Conservation (phyloP, 2,888 invertebrate genomes). For the Subacronicta megacephala region DNA sequence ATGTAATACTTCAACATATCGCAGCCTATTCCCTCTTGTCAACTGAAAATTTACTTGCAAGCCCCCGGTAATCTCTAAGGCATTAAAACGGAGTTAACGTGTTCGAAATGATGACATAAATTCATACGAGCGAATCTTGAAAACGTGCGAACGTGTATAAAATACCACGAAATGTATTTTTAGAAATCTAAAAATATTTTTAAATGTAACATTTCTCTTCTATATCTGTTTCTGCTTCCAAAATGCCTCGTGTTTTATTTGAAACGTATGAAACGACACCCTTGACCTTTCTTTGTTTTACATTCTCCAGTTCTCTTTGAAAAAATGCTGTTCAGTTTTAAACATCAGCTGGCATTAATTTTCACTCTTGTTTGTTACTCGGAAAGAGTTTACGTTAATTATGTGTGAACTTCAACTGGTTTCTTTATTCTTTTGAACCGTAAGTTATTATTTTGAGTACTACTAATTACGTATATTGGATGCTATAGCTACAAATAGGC, state of each 20-base stretch:
- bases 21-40: slow-evolving; percentile 18
- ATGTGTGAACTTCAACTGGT: not conserved
- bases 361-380: slow-evolving; percentile 32
- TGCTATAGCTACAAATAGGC: too few relatives aligned
- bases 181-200: not conserved
- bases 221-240: slow-evolving; percentile 13
- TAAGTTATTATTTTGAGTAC: too few relatives aligned
- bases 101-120: slow-evolving; percentile 37
- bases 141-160: slow-evolving; percentile 18
- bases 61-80: slow-evolving; percentile 40
- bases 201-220: slow-evolving; percentile 1
- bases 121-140: slow-evolving; percentile 22
- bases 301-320: slow-evolving; percentile 31
- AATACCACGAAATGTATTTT: slow-evolving; percentile 1
- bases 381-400: slow-evolving; percentile 2
- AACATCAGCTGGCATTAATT: slow-evolving; percentile 39
- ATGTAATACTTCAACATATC: slow-evolving; percentile 11
- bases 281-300: slow-evolving; percentile 44
- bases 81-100: slow-evolving; percentile 41
- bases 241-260: slow-evolving; percentile 30
- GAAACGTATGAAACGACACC: slow-evolving; percentile 35
- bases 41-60: slow-evolving; percentile 35
- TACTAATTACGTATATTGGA: too few relatives aligned
- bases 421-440: not conserved
- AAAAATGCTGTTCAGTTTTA: slow-evolving; percentile 33